A percentile compares a stretch with the other conserved stretches of the same genome.
These are phyloP conservation scores for Rhamphomyia laevipes DNA, from an alignment of 2,888 invertebrate species.

Conservation along the genomic window DNA sequence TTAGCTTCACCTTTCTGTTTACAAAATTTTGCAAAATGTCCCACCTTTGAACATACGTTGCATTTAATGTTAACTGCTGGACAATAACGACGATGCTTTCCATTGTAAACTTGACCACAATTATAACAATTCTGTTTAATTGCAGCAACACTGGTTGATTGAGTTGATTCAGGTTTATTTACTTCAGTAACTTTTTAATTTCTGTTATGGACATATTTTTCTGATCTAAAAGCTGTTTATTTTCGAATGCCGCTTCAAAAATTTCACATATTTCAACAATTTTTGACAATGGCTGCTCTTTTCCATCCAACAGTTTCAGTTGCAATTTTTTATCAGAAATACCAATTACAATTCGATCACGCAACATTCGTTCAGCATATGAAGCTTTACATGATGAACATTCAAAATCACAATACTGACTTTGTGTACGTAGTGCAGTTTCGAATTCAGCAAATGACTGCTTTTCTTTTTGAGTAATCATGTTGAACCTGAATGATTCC, in stretches of 20 bases:
- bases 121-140: not conserved
- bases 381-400: no score
- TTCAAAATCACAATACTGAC: no score
- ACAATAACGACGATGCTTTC: not conserved
- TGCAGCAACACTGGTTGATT: no score
- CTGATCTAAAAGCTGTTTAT: conserved; percentile 4
- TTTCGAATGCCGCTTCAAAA: conserved; percentile 7
- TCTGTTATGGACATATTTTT: not conserved
- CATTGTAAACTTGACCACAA: not conserved
- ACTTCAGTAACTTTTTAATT: not conserved
- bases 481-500: conserved; percentile 8
- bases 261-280: conserved; percentile 11
- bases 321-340: conserved; percentile 14
- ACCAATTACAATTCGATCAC: conserved; percentile 12
- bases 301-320: conserved; percentile 12
- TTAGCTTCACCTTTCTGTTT: no score
- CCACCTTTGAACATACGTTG: conserved; percentile 7
- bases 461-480: conserved; percentile 2
- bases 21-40: not conserved
- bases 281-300: conserved; percentile 10
- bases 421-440: no score
- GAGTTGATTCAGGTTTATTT: no score
- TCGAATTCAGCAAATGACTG: conserved; percentile 8
- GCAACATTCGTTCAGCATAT: no score
- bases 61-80: conserved; percentile 4